Conservation (phyloP, 2,113 vertebrate genomes). For the Azemiops feae region DNA sequence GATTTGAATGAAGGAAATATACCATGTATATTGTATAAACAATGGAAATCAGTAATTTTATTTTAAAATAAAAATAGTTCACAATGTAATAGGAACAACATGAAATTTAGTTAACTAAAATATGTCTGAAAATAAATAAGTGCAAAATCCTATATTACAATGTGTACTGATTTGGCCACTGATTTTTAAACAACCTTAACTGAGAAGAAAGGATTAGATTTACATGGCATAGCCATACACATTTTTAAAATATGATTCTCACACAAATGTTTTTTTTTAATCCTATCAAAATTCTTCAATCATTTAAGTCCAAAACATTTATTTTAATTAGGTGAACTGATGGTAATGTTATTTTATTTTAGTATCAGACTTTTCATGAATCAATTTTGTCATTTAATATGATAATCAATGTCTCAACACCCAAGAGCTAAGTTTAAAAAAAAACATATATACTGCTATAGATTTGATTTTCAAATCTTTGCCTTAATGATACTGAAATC, state of each 20-base stretch:
- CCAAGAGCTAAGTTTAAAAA: slow-evolving; percentile 25
- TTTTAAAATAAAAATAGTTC: neutral
- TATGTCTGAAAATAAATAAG: slow-evolving; percentile 25
- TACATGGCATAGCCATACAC: slow-evolving; percentile 23
- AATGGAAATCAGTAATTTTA: neutral
- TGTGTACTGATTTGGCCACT: slow-evolving; percentile 50
- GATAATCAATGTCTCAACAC: neutral
- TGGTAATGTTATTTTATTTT: neutral
- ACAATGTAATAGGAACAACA: slow-evolving; percentile 9
- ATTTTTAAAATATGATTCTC: slow-evolving; percentile 20
- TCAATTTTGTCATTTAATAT: neutral
- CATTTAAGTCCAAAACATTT: slow-evolving; percentile 17
- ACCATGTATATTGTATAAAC: slow-evolving; percentile 34
- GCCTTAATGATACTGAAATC: slow-evolving; percentile 23
- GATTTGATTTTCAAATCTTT: slow-evolving; percentile 25
- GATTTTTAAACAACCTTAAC: slow-evolving; percentile 28
- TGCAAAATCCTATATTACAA: neutral
- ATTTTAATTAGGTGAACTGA: neutral
- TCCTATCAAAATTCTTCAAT: slow-evolving; percentile 24
- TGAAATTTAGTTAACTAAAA: slow-evolving; percentile 28
- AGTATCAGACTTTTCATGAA: neutral
- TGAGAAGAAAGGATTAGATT: slow-evolving; percentile 9
- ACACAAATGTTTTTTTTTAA: slow-evolving; percentile 9
- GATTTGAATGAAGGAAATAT: slow-evolving; percentile 25
- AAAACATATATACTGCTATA: slow-evolving; percentile 12